Evolutionary conservation across 2,113 vertebrate genomes (phyloP).

Genomic region (Helogale parvula): DNA sequence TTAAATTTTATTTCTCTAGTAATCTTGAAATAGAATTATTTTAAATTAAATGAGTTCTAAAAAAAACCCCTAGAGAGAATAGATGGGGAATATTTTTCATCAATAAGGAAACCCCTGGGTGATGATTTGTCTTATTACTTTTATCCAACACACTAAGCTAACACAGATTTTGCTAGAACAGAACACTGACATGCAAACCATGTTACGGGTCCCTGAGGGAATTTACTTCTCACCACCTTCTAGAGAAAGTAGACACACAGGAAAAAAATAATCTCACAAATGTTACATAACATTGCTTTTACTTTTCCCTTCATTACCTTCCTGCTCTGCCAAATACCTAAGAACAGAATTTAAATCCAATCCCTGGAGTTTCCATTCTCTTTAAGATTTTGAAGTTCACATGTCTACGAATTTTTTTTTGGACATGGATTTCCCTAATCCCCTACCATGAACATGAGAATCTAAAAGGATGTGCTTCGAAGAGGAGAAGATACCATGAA

Average conservation of each 20-base stretch:
- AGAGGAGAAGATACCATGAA: neutral
- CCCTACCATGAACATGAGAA: constrained; percentile 49
- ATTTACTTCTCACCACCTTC: constrained; percentile 27
- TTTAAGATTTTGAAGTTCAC: constrained; percentile 66
- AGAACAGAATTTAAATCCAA: constrained; percentile 72
- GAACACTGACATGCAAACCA: constrained; percentile 68
- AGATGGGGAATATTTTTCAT: constrained; percentile 24
- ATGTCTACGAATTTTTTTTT: constrained; percentile 46
- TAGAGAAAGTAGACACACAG: constrained; percentile 24
- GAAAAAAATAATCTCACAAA: constrained; percentile 54
- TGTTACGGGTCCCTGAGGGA: constrained; percentile 65
- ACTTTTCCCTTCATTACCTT: constrained; percentile 71
- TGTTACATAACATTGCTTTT: constrained; percentile 75
- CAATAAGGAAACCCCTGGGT: constrained; percentile 65
- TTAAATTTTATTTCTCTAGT: constrained; percentile 61
- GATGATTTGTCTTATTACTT: constrained; percentile 69
- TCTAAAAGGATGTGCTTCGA: constrained; percentile 69
- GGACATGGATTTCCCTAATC: constrained; percentile 74
- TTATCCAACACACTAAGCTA: constrained; percentile 67
- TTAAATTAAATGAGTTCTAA: constrained; percentile 64
- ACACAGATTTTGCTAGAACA: constrained; percentile 54
- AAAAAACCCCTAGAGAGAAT: constrained; percentile 64
- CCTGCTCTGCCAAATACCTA: constrained; percentile 58
- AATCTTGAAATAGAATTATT: constrained; percentile 63
- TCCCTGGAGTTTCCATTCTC: constrained; percentile 46